Evolutionary conservation across 2,113 vertebrate genomes (phyloP).

Genomic region (Egretta garzetta): DNA sequence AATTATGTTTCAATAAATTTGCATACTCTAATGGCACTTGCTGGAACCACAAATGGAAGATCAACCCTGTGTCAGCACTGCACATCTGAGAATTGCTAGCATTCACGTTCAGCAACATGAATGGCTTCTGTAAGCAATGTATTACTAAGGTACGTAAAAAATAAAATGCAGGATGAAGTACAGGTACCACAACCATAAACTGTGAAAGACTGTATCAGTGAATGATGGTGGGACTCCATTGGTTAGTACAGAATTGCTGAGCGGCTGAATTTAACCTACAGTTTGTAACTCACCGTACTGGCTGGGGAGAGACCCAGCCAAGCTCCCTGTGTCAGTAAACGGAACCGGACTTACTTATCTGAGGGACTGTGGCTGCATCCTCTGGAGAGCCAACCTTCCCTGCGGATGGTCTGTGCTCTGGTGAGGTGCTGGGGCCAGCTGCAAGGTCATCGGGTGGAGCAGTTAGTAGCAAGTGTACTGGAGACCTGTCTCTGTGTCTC

Average conservation of each 20-base stretch:
- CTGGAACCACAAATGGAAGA: neutral
- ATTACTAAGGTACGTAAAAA: neutral
- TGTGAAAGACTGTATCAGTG: too few relatives aligned
- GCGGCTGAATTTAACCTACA: neutral
- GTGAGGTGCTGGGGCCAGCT: neutral
- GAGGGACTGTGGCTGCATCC: neutral
- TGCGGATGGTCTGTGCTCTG: neutral
- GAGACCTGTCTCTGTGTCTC: constrained; percentile 69
- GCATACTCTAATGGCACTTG: neutral
- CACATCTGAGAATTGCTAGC: neutral
- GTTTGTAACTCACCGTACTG: neutral
- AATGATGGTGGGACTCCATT: neutral
- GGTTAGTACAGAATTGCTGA: neutral
- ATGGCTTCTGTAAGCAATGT: rapidly evolving
- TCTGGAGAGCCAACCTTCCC: neutral
- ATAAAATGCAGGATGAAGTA: neutral
- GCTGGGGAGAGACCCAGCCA: neutral
- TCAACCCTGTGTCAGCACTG: neutral
- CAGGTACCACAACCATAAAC: neutral
- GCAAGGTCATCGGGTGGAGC: neutral
- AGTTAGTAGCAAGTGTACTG: constrained; percentile 82
- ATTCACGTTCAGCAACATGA: neutral
- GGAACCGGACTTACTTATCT: neutral
- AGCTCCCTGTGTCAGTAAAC: neutral
- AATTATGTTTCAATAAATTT: neutral